phyloP scores from a whole-genome alignment of 2,113 vertebrate genomes.

The Prionailurus bengalensis region DNA sequence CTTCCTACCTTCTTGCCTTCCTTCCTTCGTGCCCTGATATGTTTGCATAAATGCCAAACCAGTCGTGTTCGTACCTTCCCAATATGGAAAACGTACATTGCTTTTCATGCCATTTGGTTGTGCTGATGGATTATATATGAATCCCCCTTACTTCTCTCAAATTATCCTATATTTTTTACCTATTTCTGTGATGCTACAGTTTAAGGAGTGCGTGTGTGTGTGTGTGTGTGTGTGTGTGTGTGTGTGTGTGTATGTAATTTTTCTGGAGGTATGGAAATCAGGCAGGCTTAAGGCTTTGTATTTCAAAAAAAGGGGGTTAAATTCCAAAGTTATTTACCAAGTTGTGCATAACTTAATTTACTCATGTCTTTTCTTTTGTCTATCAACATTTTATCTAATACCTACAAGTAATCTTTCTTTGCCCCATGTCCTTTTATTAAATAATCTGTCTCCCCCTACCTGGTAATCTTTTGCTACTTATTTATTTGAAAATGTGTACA shows the following conservation, averaged over 20 bases:
- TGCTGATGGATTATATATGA: background rate
- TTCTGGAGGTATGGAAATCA: background rate
- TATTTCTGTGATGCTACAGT: background rate
- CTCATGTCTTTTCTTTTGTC: background rate
- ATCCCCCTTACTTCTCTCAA: background rate
- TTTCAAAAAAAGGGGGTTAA: background rate
- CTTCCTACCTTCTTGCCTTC: accelerated
- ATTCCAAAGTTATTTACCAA: background rate
- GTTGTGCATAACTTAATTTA: background rate
- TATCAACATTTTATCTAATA: background rate
- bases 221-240: background rate
- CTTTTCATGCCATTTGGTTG: background rate
- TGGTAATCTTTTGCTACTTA: background rate
- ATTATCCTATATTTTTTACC: background rate
- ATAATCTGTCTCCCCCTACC: background rate
- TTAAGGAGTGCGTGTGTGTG: background rate
- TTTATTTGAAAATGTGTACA: background rate
- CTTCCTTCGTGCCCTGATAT: background rate
- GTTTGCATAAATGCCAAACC: background rate
- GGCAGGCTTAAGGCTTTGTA: background rate
- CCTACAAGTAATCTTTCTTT: background rate
- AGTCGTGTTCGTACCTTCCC: background rate
- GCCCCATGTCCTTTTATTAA: background rate
- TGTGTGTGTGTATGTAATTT: background rate
- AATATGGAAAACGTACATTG: background rate